Evolutionary conservation across 2,113 vertebrate genomes (phyloP).

Genomic region (Oreochromis aureus): DNA sequence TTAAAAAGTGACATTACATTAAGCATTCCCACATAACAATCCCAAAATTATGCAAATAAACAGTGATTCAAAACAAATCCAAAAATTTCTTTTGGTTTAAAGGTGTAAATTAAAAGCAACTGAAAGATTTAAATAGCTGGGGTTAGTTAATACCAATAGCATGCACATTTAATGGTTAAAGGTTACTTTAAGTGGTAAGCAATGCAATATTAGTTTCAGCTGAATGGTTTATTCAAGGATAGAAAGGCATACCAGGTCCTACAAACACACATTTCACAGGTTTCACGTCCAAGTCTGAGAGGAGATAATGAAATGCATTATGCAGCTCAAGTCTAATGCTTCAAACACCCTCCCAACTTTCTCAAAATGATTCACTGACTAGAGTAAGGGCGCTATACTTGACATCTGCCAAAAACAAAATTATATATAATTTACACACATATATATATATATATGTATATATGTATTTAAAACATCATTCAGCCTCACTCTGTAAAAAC

Average conservation of each 20-base stretch:
- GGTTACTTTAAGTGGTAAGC: conserved; percentile 65
- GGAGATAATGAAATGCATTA: background rate
- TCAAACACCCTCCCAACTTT: background rate
- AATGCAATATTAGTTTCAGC: conserved; percentile 72
- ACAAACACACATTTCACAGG: conserved; percentile 36
- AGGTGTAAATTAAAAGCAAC: conserved; percentile 55
- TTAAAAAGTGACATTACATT: conserved; percentile 17
- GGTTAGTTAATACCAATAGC: conserved; percentile 71
- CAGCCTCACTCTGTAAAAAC: background rate
- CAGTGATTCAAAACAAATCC: conserved; percentile 31
- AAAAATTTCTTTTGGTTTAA: conserved; percentile 7
- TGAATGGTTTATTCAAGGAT: conserved; percentile 54
- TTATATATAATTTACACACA: background rate
- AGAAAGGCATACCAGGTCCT: conserved; percentile 52
- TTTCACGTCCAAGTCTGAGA: conserved; percentile 30
- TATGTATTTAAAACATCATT: background rate
- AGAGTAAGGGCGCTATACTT: background rate
- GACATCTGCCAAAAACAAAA: background rate
- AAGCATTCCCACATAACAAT: conserved; percentile 18
- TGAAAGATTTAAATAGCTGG: conserved; percentile 55
- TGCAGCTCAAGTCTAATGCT: background rate
- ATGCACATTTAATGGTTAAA: conserved; percentile 73
- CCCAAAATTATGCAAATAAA: conserved; percentile 24
- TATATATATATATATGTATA: background rate
- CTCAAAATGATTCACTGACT: background rate